phyloP scores from a whole-genome alignment of 2,113 vertebrate genomes.

The Tauraco erythrolophus region DNA sequence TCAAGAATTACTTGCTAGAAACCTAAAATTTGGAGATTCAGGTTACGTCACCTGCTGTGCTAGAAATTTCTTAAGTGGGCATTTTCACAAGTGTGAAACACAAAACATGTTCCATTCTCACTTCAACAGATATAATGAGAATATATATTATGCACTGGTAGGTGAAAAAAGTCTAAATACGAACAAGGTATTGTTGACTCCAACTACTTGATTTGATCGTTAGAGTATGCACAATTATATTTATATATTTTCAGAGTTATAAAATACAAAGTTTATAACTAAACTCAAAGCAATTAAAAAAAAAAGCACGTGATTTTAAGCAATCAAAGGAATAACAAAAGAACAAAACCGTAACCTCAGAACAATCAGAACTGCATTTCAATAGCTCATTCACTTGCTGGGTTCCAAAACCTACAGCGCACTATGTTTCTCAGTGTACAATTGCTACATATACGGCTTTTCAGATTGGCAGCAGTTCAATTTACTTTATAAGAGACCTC shows the following conservation, averaged over 20 bases:
- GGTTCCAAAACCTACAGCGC: not conserved
- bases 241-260: not conserved
- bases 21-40: not conserved
- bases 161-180: not conserved
- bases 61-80: not conserved
- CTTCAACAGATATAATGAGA: not conserved
- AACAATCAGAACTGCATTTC: not conserved
- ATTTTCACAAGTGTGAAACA: not conserved
- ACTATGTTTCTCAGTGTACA: not conserved
- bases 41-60: not conserved
- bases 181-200: not conserved
- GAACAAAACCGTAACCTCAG: not conserved
- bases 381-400: not conserved
- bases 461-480: not conserved
- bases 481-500: not conserved
- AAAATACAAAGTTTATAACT: not conserved
- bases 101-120: not conserved
- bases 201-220: not conserved
- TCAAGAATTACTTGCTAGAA: not conserved
- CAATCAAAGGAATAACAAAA: not conserved
- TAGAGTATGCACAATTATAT: not conserved
- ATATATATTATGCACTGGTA: not conserved
- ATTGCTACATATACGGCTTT: not conserved
- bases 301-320: not conserved
- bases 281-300: not conserved